Percentiles rank a stretch among this genome's conserved stretches.
These are phyloP conservation scores for Micoletzkya japonica DNA, from an alignment of 2,888 invertebrate genomes.

Conservation along the genomic window DNA sequence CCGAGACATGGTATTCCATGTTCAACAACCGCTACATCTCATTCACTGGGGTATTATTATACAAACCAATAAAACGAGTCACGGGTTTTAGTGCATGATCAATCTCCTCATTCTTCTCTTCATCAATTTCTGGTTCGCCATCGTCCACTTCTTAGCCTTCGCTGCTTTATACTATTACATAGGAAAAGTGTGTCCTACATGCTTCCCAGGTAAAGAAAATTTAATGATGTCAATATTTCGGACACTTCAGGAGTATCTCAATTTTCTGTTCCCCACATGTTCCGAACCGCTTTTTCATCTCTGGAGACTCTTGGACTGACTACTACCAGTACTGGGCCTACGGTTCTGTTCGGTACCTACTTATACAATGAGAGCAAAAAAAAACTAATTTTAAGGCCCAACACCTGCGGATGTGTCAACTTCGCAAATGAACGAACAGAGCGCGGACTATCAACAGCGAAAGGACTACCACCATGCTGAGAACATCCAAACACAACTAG, in stretches of 20 bases:
- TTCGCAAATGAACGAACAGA: slow-evolving; percentile 88
- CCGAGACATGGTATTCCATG: slow-evolving; percentile 90
- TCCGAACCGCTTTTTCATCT: slow-evolving; percentile 46
- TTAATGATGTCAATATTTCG: background rate
- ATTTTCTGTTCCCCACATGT: slow-evolving; percentile 52
- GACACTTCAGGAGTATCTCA: slow-evolving; percentile 46
- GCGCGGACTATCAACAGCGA: slow-evolving; percentile 88
- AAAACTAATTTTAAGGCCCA: slow-evolving; percentile 10
- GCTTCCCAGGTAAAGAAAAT: slow-evolving; percentile 79
- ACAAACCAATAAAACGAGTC: too few species aligned
- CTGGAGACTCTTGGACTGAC: slow-evolving; percentile 37
- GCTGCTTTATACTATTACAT: slow-evolving; percentile 90
- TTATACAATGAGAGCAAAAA: background rate
- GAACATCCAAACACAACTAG: slow-evolving; percentile 44
- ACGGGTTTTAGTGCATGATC: slow-evolving; percentile 75
- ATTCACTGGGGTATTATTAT: slow-evolving; percentile 80
- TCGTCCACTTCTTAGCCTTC: slow-evolving; percentile 80
- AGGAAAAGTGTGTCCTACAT: slow-evolving; percentile 90
- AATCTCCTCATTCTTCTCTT: slow-evolving; percentile 88
- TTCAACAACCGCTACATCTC: slow-evolving; percentile 94
- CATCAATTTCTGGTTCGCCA: slow-evolving; percentile 89
- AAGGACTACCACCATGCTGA: slow-evolving; percentile 78
- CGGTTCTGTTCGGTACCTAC: background rate
- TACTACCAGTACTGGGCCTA: background rate
- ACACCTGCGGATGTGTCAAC: slow-evolving; percentile 67